A percentile compares a stretch with the other conserved stretches of the same genome.
Evolutionary conservation across 1,140 invertebrate genomes (phyloP).

Genomic region (Formica selysi): DNA sequence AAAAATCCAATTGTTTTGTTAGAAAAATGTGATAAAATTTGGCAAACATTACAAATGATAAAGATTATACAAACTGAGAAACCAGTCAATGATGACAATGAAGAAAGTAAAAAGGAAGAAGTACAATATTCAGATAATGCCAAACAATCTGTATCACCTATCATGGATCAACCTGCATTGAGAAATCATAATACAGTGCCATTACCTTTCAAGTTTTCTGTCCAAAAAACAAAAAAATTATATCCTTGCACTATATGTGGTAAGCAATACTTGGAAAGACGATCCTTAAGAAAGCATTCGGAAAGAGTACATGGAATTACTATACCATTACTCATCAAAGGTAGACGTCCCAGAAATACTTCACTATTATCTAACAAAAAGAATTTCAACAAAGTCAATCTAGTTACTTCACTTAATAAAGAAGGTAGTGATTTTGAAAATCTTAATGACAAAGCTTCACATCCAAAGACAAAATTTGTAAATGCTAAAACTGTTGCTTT

Average conservation of each 20-base stretch:
- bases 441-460: not conserved
- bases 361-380: not conserved
- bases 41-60: slow-evolving; percentile 82
- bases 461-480: not conserved
- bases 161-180: slow-evolving; percentile 71
- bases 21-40: slow-evolving; percentile 83
- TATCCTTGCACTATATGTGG: slow-evolving; percentile 80
- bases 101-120: not conserved
- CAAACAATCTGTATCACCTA: slow-evolving; percentile 41
- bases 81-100: slow-evolving; percentile 15
- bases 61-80: slow-evolving; percentile 72
- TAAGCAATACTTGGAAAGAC: slow-evolving; percentile 75
- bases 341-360: not conserved
- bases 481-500: not conserved
- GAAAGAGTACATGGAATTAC: slow-evolving; percentile 77
- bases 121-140: not conserved
- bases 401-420: not conserved
- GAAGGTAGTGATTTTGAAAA: slow-evolving; percentile 13
- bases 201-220: slow-evolving; percentile 79
- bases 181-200: slow-evolving; percentile 70
- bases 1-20: slow-evolving; percentile 75
- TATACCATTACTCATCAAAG: slow-evolving; percentile 59
- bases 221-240: slow-evolving; percentile 74
- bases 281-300: slow-evolving; percentile 75
- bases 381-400: not conserved